Base-by-base conservation (phyloP, 2,113 vertebrate genomes). In the Chlamydotis undulata region DNA sequence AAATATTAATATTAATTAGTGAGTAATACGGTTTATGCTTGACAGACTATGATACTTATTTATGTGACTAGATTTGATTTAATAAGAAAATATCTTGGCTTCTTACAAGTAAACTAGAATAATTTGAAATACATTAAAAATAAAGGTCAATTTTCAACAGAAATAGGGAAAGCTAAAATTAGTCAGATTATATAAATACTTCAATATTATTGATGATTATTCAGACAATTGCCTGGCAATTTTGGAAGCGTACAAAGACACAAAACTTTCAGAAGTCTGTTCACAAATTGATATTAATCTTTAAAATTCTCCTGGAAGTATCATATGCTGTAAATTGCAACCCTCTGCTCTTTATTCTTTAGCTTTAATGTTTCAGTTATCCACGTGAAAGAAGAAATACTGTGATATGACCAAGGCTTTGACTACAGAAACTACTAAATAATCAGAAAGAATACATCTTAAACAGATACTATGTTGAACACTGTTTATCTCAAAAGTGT, bases 1-100 rank as follows among this genome's bases (percentile, higher is more conserved):
- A 94, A 87, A 93, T 91, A 70, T 67, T 74, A 83, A 55, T 55
- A 93, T 60, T 89, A 83, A 96, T 92, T 95, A 52, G 94, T 83
- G 31, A 95, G 3, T 50, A 69, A 39, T 87, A 83, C 75, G 12
- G 12, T 96, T 93, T 95, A 41, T 91, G 68, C 79, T 89, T 75
- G 68, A 77, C 29, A 70, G 67, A 52, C 19, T 87, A 63, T 60
- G 50, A 86, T 63, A 88, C 6, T 70, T 76, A 69, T 67, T 86
- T 82, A 78, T 68, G 19, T 33, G 28, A 89, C 78, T 28, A 68
- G 43, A 87, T 95, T 97, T 91, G 5, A 59, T 67, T 92, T 69
- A 87, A 85, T 56, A 76, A 87, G 23, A 67, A 69, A 93, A 93
- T 39, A 45, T 33, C 10, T 52, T 96, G 29, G 17, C 11, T 67